Evolutionary conservation across 2,797 vertebrate species (phyloP).

Genomic region (Ceyx erithaca): DNA sequence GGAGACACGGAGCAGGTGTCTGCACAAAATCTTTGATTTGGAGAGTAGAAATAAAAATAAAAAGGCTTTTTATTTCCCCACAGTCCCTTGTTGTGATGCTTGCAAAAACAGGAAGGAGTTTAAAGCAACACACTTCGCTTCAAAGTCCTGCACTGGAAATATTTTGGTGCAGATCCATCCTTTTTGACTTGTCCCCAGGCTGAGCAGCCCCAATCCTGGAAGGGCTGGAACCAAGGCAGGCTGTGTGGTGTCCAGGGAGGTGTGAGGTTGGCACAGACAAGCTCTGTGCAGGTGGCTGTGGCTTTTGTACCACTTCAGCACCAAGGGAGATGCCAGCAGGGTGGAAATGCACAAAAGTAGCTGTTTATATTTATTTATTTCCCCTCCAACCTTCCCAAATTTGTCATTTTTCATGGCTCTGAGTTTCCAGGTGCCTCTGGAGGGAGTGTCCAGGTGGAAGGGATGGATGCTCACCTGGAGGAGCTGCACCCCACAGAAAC

Average conservation of each 20-base stretch:
- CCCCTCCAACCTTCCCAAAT: not conserved
- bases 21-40: not conserved
- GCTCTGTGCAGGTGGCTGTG: not conserved
- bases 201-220: not conserved
- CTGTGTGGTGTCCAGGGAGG: not conserved
- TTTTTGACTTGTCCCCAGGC: not conserved
- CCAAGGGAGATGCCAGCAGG: not conserved
- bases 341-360: not conserved
- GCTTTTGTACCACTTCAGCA: not conserved
- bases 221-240: not conserved
- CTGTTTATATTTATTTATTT: not conserved
- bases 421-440: not conserved
- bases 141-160: not conserved
- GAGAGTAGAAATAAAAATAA: not conserved
- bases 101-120: not conserved
- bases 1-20: not conserved
- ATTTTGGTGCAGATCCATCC: not conserved
- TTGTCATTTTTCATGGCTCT: not conserved
- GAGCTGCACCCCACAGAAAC: not conserved
- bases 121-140: not conserved
- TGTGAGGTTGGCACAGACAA: not conserved
- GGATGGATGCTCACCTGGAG: not conserved
- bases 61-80: not conserved
- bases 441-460: not conserved
- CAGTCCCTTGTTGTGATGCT: not conserved